Evolutionary conservation across 2,888 invertebrate genomes (phyloP), one percentile per base, ranked within the genome.

Genomic region (Pimpla rufipes): DNA sequence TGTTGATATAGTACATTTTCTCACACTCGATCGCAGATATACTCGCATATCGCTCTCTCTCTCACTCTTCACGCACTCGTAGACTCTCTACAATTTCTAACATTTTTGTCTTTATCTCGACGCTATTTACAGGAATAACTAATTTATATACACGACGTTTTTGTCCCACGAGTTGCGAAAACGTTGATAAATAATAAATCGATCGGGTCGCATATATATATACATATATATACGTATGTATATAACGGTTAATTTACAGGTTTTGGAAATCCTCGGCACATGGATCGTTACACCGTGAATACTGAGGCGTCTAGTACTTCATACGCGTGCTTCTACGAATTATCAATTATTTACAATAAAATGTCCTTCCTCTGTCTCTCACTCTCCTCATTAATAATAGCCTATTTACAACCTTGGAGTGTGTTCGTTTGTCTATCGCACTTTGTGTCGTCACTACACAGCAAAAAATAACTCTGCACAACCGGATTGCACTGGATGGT

Each of bases 201-300:
- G 47, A 47, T 47, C 13, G 47, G 8, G 50, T 57, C 13, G 11
- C 29, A 29, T 59, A 37, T 76, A 11, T 80, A 68, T 70, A 59
- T 37, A 47, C 62, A 18, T 80, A 47, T 74, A 45, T 76, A 11
- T 80, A 68, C 68, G 40, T 47, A 47, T 70, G 21, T 80, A 47
- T 62, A 78, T 80, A 88, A 88, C 87, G 85, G 85, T 88, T 88
- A 88, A 88, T 86, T 80, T 79, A 79, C 85, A 82, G 79, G 76
- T 85, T 84, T 68, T 68, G 83, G 82, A 88, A 88, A 88, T 89
- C 86, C 87, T 87, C 86, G 87, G 79, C 86, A 83, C 83, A 83
- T 75, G 70, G 67, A 73, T 75, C n/a, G n/a, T n/a, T 84, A 80
- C 64, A 76, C 80, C 79, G 18, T 59, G 62, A 77, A 77, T 83